A percentile compares a stretch with the other conserved stretches of the same genome.
Evolutionary conservation across 2,888 invertebrate genomes (phyloP).

Genomic region (Acanthosepion pharaonis): DNA sequence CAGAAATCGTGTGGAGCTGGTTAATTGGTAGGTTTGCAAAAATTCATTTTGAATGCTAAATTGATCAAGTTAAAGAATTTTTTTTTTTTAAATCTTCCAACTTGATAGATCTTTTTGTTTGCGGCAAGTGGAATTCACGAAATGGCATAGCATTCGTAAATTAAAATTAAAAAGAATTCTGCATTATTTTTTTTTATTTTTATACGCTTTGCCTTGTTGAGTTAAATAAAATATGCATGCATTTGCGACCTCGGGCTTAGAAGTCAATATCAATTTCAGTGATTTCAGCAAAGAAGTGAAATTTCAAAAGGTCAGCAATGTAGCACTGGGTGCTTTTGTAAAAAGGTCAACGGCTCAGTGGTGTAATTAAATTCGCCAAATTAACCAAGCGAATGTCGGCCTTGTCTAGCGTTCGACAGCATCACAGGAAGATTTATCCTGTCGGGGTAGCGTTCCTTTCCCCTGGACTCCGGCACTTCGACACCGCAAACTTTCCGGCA

Average conservation of each 20-base stretch:
- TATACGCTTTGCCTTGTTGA: background rate
- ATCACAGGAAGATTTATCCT: background rate
- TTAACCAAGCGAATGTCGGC: constrained; percentile 2
- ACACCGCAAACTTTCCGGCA: background rate
- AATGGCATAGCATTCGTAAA: no score
- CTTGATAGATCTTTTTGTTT: no score
- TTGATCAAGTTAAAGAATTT: no score
- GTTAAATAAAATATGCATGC: background rate
- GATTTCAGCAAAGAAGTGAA: background rate
- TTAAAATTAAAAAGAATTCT: no score
- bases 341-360: background rate
- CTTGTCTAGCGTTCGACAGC: constrained; percentile 12
- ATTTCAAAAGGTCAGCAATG: background rate
- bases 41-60: no score
- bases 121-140: no score
- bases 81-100: no score
- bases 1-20: no score
- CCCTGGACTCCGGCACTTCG: background rate
- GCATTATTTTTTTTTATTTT: background rate
- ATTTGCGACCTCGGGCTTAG: background rate
- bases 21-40: no score
- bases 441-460: background rate
- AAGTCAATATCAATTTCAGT: background rate
- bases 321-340: constrained; percentile 33
- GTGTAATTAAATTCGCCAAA: background rate